Percentiles rank a stretch among this genome's conserved stretches.
Evolutionary conservation across 2,113 vertebrate species (phyloP).

Genomic region (Lagopus leucura): DNA sequence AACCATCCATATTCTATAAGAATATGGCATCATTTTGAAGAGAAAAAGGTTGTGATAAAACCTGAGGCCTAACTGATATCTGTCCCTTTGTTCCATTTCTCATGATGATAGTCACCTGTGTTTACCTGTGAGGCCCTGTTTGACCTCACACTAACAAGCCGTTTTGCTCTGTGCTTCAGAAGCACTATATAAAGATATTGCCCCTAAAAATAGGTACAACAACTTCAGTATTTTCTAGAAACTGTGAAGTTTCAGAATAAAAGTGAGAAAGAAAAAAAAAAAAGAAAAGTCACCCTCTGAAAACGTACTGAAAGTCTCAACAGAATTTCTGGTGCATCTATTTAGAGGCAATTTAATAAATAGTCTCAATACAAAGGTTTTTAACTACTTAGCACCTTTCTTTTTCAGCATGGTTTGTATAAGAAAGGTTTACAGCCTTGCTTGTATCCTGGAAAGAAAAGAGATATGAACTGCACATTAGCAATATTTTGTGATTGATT

Average conservation of each 20-base stretch:
- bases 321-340: not conserved
- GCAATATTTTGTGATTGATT: not conserved
- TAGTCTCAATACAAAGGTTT: not conserved
- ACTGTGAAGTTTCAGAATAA: not conserved
- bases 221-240: not conserved
- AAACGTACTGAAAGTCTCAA: not conserved
- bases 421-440: not conserved
- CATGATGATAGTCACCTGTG: fast-evolving
- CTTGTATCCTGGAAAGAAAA: not conserved
- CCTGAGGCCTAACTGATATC: not conserved
- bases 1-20: not conserved
- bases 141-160: not conserved
- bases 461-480: not conserved
- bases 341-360: not conserved
- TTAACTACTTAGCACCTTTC: not conserved
- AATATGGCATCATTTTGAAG: not conserved
- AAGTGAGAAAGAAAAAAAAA: not conserved
- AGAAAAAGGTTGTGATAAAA: not conserved
- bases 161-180: not conserved
- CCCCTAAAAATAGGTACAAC: not conserved
- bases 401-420: not conserved
- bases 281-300: not conserved
- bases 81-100: not conserved
- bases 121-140: not conserved
- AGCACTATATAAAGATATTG: not conserved